Base-by-base conservation (phyloP, 1,140 invertebrate species). In the Cydia amplana region DNA sequence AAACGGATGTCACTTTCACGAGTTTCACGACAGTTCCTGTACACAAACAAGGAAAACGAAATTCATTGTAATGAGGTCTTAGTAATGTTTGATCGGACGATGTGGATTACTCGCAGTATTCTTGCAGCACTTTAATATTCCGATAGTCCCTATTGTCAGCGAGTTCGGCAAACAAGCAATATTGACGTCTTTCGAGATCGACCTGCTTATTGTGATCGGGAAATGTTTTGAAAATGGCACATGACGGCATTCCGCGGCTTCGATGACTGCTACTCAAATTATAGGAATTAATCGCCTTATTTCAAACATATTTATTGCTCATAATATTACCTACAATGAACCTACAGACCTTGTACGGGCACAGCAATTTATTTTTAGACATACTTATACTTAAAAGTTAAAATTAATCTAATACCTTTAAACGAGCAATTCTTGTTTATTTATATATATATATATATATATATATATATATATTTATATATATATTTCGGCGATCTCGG, bases 181-280 rank as follows among this genome's bases (percentile, higher is more conserved):
- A 23, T 60, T 60, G 55, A 60, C 55, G 20, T 12, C 55, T 60
- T 60, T n/a, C 10, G 55, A 60, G 55, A 60, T 60, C 55, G 55
- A 60, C 55, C 55, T 60, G 55, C 55, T 60, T 60, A 60, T 60
- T 60, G 55, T 60, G 55, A 60, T 60, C 55, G 55, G 55, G 20
- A 60, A 60, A 60, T 60, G 55, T 60, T 60, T 60, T 60, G 4
- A 60, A 60, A 60, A 60, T 60, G 51, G 55, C 55, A 23, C 9
- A 60, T 23, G 18, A 23, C 20, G n/a, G 55, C 7, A 60, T 60
- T 60, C 55, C 20, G 55, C 9, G 55, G 20, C 55, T 60, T 60
- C 20, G 4, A n/a, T 60, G 7, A 60, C 55, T 23, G 55, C n/a
- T 9, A n/a, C 5, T 3, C 18, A 51, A 51, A 16, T 20, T 16